phyloP scores from a whole-genome alignment of 2,888 invertebrate genomes.

The Callyntrura sp. region DNA sequence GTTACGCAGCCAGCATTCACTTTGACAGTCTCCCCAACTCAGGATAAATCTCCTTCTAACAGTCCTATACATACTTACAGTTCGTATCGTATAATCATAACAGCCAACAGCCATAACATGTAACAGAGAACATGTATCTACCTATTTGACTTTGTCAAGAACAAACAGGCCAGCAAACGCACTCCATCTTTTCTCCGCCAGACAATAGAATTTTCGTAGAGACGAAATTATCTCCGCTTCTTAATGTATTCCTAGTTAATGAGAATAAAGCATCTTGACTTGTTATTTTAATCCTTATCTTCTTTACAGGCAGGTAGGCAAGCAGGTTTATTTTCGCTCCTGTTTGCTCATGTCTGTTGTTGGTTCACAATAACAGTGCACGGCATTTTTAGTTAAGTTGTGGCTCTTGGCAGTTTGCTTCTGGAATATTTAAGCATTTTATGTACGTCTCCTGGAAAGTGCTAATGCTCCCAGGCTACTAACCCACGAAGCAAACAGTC shows the following conservation, averaged over 20 bases:
- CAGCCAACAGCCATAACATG: no score
- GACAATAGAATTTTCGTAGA: constrained; percentile 6
- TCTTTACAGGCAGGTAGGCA: constrained; percentile 62
- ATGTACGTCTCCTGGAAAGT: constrained; percentile 63
- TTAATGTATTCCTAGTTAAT: constrained; percentile 70
- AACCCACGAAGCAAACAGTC: constrained; percentile 46
- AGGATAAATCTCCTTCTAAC: not conserved
- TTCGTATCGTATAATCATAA: no score
- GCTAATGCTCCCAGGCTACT: constrained; percentile 67
- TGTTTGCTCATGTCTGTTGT: constrained; percentile 41
- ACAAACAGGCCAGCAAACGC: not conserved
- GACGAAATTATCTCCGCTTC: constrained; percentile 56
- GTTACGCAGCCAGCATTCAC: constrained; percentile 4
- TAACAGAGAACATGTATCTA: not conserved
- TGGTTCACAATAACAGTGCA: constrained; percentile 23
- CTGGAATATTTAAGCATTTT: constrained; percentile 33
- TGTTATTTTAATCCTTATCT: constrained; percentile 76
- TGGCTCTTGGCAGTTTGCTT: constrained; percentile 50
- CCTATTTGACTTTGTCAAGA: no score
- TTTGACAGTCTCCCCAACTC: not conserved
- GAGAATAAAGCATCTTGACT: constrained; percentile 73
- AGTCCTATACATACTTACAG: not conserved
- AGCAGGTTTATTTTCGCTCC: constrained; percentile 2
- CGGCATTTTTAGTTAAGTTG: constrained; percentile 6
- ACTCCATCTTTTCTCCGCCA: constrained; percentile 1